Percentiles rank a stretch among this genome's conserved stretches.
phyloP scores from a whole-genome alignment of 2,113 vertebrate species.

The Helogale parvula region DNA sequence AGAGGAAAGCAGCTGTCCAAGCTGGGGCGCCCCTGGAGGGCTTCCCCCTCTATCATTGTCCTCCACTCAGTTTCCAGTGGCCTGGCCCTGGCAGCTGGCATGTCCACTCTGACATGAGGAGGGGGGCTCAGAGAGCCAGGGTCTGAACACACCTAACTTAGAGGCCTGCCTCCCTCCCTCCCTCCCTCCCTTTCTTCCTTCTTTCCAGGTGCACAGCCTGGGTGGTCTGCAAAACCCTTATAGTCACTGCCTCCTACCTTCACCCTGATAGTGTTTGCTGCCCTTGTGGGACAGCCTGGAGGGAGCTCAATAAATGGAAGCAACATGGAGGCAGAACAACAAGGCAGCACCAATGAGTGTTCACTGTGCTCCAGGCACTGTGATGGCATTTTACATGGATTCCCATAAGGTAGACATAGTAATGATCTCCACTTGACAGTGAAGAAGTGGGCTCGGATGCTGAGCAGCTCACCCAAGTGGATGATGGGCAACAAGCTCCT shows the following conservation, averaged over 20 bases:
- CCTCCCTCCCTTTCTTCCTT: background rate
- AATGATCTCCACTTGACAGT: background rate
- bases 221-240: background rate
- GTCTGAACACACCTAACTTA: background rate
- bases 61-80: background rate
- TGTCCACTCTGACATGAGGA: fast-evolving
- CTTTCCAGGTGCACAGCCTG: background rate
- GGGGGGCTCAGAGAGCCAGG: background rate
- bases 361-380: background rate
- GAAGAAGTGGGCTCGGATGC: background rate
- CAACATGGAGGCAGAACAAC: background rate
- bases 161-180: background rate
- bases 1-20: background rate
- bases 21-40: background rate
- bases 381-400: background rate
- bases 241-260: no score
- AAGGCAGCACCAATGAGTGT: background rate
- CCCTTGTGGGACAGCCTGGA: background rate
- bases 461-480: background rate
- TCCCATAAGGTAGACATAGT: background rate
- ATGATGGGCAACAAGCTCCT: background rate
- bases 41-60: background rate
- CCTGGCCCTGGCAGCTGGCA: background rate
- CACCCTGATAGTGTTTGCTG: background rate
- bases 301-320: background rate